Evolutionary conservation across 2,888 invertebrate species (phyloP), one percentile per base, ranked within the genome.

Genomic region (Stomorhina lunata): DNA sequence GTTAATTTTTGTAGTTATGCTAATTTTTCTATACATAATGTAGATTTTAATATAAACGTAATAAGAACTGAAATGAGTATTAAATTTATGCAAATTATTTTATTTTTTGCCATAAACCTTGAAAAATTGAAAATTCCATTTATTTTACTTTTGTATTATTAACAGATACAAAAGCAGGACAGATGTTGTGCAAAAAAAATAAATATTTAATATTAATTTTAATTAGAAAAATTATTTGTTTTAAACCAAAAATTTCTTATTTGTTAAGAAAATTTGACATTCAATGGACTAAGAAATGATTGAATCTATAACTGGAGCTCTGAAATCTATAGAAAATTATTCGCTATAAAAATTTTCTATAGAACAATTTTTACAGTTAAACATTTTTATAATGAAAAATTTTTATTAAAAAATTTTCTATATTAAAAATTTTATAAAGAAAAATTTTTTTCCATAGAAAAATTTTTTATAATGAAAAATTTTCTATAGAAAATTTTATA

Each of bases 1-100:
- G 79, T 79, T 79, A 79, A 79, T 79, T 75, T 80, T 65, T 34
- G 71, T 82, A 82, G 73, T 82, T 79, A 82, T 82, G 79, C 75
- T 79, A 79, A 82, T 75, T 69, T 79, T 2, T n/a, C 4, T 53
- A 43, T 29, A 50, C 27, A 17, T 40, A 77, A 48, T 61, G 27
- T 27, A 53, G n/a, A 27, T 27, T 3, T 53, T 53, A 20, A 57
- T 22, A 34, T 22, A 71, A 71, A 59, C 32, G 27, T 61, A 61
- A 48, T 72, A 50, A 50, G 25, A 10, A 20, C 6, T 15, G 37
- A 17, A 22, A 34, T 55, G 10, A 66, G 27, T 48, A 48, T 37
- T 5, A 57, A 76, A 66, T 76, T 66, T 76, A 76, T 76, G 75
- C 57, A 76, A 65, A 63, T 78, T 61, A 55, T 27, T 50, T 22